phyloP scores from a whole-genome alignment of 2,888 invertebrate genomes.

The Pachydiplax longipennis region DNA sequence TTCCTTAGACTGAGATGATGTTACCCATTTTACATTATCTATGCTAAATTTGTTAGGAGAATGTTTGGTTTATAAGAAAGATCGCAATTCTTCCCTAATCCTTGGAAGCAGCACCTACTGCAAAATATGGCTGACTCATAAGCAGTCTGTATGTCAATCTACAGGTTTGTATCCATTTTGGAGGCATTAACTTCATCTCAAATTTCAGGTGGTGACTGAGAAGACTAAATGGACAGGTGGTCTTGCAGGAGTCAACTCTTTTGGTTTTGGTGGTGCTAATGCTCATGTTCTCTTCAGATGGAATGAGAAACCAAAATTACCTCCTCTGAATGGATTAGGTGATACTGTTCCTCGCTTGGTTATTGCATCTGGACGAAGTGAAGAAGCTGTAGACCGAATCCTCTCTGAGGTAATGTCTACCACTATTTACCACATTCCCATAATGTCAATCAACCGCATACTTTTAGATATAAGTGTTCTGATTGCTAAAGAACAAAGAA shows the following conservation, averaged over 20 bases:
- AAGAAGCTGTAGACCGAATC: constrained; percentile 73
- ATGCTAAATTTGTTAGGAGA: too few relatives aligned
- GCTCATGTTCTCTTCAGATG: constrained; percentile 74
- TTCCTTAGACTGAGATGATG: too few relatives aligned
- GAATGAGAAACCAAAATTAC: constrained; percentile 65
- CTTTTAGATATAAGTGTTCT: too few relatives aligned
- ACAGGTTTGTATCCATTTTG: too few relatives aligned
- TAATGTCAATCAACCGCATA: too few relatives aligned
- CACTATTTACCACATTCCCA: background rate
- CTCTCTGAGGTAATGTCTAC: constrained; percentile 65
- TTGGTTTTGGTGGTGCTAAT: constrained; percentile 93
- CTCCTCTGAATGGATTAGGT: constrained; percentile 67
- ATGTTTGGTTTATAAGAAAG: too few relatives aligned
- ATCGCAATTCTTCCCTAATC: too few relatives aligned
- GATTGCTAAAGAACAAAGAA: too few relatives aligned
- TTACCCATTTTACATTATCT: too few relatives aligned
- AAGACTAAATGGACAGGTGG: constrained; percentile 75
- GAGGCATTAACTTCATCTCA: background rate
- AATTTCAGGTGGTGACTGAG: constrained; percentile 75
- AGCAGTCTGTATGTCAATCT: too few relatives aligned
- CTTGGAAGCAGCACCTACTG: too few relatives aligned
- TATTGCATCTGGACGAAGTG: constrained; percentile 79
- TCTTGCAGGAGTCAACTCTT: constrained; percentile 85
- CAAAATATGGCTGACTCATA: too few relatives aligned
- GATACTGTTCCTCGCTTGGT: constrained; percentile 78